These are phyloP conservation scores for Matsumurasca onukii DNA, from an alignment of 1,140 invertebrate species.

Conservation along the genomic window DNA sequence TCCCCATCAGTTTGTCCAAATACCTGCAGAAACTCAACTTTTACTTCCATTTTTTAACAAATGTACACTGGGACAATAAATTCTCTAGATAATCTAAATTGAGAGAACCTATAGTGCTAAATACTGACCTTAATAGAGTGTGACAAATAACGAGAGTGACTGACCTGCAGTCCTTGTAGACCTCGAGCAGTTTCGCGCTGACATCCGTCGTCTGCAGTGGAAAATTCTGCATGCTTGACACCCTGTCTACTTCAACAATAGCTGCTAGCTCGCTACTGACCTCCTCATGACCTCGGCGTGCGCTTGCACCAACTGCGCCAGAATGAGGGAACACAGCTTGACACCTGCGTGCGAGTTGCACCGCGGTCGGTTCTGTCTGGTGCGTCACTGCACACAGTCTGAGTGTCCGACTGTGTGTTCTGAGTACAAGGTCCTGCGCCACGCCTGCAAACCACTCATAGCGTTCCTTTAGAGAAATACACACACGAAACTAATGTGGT, in stretches of 20 bases:
- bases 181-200: conserved; percentile 74
- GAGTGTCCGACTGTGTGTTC: neutral
- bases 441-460: too few relatives aligned
- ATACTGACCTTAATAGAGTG: too few relatives aligned
- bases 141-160: too few relatives aligned
- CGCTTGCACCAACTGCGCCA: conserved; percentile 70
- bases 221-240: conserved; percentile 61
- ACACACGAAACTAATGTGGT: too few relatives aligned
- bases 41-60: too few relatives aligned
- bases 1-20: conserved; percentile 80
- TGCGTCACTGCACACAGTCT: conserved; percentile 2
- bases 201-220: conserved; percentile 69
- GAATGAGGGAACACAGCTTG: conserved; percentile 70
- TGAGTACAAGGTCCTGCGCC: neutral
- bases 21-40: too few relatives aligned
- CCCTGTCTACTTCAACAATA: too few relatives aligned
- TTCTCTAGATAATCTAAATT: too few relatives aligned
- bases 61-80: too few relatives aligned
- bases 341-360: conserved; percentile 61
- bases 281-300: conserved; percentile 61
- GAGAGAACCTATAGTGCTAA: too few relatives aligned
- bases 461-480: too few relatives aligned
- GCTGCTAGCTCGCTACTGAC: too few relatives aligned
- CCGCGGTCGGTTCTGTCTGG: neutral
- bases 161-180: conserved; percentile 82